These are phyloP conservation scores for Drosophila watanabei DNA, from an alignment of 1,140 invertebrate genomes.

Conservation along the genomic window DNA sequence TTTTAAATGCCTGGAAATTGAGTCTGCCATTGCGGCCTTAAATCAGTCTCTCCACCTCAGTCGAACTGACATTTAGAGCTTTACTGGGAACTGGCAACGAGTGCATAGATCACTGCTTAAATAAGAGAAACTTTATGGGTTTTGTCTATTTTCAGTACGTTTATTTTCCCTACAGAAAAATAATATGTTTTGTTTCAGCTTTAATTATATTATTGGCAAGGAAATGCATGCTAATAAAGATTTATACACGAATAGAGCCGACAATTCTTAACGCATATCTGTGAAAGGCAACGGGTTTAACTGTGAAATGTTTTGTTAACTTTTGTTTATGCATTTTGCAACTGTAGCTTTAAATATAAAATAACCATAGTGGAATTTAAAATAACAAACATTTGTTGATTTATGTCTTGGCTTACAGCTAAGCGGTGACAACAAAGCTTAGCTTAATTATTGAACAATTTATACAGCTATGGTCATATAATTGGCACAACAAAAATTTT, in stretches of 20 bases:
- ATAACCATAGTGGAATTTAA: background rate
- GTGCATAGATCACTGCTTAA: conserved; percentile 18
- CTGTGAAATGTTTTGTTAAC: background rate
- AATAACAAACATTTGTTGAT: background rate
- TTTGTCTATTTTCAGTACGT: conserved; percentile 20
- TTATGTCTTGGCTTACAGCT: background rate
- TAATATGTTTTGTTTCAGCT: conserved; percentile 3
- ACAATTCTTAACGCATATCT: background rate
- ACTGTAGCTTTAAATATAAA: background rate
- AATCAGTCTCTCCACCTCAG: conserved; percentile 47
- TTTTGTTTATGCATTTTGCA: background rate
- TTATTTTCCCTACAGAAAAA: conserved; percentile 25
- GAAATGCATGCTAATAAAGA: background rate
- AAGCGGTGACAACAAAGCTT: background rate
- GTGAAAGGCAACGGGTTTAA: background rate
- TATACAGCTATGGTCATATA: no score
- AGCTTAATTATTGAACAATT: background rate
- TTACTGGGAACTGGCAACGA: conserved; percentile 24
- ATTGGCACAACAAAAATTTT: no score
- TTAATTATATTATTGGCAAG: conserved; percentile 25
- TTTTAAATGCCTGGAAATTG: conserved; percentile 60
- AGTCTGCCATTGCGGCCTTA: conserved; percentile 52
- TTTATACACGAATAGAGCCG: background rate
- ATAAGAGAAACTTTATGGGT: conserved; percentile 43
- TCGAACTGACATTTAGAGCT: conserved; percentile 54